Conservation (phyloP, 2,797 vertebrate genomes). For the Babyrousa celebensis region DNA sequence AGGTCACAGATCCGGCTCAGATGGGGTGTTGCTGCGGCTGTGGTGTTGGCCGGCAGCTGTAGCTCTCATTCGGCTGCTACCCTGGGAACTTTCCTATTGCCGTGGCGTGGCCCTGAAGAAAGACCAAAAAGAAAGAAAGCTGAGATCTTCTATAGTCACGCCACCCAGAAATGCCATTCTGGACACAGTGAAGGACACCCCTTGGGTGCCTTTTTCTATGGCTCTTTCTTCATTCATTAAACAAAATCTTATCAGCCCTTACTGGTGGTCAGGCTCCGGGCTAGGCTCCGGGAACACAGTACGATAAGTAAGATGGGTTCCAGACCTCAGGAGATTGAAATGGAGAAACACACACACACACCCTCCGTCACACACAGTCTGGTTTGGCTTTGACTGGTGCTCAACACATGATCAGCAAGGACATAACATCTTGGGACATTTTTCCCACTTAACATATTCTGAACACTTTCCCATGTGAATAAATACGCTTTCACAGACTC, state of each 20-base stretch:
- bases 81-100: too few relatives aligned
- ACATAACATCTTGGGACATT: not conserved
- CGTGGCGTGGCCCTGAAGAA: too few relatives aligned
- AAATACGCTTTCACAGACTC: not conserved
- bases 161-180: accelerated
- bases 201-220: not conserved
- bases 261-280: not conserved
- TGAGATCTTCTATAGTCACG: not conserved
- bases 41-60: too few relatives aligned
- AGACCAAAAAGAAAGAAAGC: not conserved
- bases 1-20: too few relatives aligned
- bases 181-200: not conserved
- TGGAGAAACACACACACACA: accelerated
- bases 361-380: too few relatives aligned
- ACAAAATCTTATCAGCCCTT: not conserved
- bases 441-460: accelerated
- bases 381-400: not conserved
- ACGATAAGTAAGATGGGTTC: not conserved
- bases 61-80: too few relatives aligned
- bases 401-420: not conserved
- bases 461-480: too few relatives aligned
- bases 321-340: not conserved
- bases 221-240: not conserved
- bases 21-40: too few relatives aligned
- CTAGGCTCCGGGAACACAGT: not conserved